Base-by-base conservation (phyloP, 2,888 invertebrate genomes). In the Alloplasta piceator region DNA sequence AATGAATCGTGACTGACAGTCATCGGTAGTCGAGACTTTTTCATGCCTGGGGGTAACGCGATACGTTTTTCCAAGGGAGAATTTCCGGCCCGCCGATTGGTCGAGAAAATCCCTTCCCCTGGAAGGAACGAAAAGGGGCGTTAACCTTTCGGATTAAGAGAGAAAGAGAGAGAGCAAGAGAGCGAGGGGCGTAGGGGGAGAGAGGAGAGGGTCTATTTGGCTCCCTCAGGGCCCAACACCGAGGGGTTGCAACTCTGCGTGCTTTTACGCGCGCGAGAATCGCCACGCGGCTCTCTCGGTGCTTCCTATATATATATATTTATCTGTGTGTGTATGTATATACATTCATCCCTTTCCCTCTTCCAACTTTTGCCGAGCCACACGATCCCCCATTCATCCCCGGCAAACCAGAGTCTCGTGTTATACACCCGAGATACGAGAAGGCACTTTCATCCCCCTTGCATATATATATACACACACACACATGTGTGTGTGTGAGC, bases 1-100 rank as follows among this genome's bases (percentile, higher is more conserved):
- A 85, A 86, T 83, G 83, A 84, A 86, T 84, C 84, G 85, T 90
- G 88, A 88, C 90, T 89, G 89, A 85, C 87, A 84, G 83, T 89
- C 88, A 88, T 85, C 85, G 84, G 79, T 63, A 84, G 78, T 68
- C 74, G 82, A 85, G 87, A 89, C 90, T 90, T 90, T 89, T 88
- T 86, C 87, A 89, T 89, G 88, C 82, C 80, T 82, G 81, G 78
- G 83, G 78, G 83, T 77, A 74, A 77, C 80, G 76, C 82, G 80
- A 78, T 79, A 78, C 58, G 80, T 81, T 82, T 83, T 76, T 55
- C 43, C 43, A 60, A 68, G 83, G 83, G 85, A 78, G 76, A 67
- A 26, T 76, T 76, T 60, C 73, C 50, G 9, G 5, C 6, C 39
- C n/a, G 52, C 38, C 56, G 52, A 91, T 90, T 90, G 90, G 90